Evolutionary conservation across 1,140 invertebrate species (phyloP).

Genomic region (Drosophila kepulauana): DNA sequence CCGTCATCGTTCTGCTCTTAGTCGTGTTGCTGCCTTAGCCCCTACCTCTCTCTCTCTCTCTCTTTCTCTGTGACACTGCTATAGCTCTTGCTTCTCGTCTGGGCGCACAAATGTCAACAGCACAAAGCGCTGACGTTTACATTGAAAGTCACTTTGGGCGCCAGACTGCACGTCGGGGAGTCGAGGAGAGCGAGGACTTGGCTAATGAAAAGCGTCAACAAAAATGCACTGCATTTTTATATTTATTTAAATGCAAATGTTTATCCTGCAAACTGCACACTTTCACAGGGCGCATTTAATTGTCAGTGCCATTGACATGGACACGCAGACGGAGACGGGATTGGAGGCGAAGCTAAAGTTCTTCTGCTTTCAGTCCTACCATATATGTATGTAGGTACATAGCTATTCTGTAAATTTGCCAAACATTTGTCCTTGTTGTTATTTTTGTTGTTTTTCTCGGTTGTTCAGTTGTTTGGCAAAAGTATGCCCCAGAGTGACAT

Average conservation of each 20-base stretch:
- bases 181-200: background rate
- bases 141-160: conserved; percentile 81
- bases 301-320: conserved; percentile 57
- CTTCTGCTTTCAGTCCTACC: background rate
- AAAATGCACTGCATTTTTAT: conserved; percentile 75
- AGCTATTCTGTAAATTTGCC: conserved; percentile 56
- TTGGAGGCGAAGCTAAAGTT: conserved; percentile 1
- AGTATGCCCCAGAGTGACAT: conserved; percentile 79
- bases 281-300: conserved; percentile 56
- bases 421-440: conserved; percentile 58
- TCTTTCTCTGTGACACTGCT: too few relatives aligned
- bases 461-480: conserved; percentile 44
- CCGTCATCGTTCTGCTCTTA: conserved; percentile 48
- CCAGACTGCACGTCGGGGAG: conserved; percentile 54
- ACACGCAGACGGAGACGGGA: background rate
- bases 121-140: conserved; percentile 81
- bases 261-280: conserved; percentile 43
- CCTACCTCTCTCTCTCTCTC: background rate
- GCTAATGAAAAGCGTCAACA: conserved; percentile 78
- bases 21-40: background rate
- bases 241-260: conserved; percentile 75
- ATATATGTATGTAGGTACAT: too few relatives aligned
- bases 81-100: conserved; percentile 48
- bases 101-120: conserved; percentile 79
- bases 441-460: conserved; percentile 16